A percentile compares a stretch with the other conserved stretches of the same genome.
These are phyloP conservation scores for Drosophila pseudotakahashii DNA, from an alignment of 2,888 invertebrate genomes.

Conservation along the genomic window DNA sequence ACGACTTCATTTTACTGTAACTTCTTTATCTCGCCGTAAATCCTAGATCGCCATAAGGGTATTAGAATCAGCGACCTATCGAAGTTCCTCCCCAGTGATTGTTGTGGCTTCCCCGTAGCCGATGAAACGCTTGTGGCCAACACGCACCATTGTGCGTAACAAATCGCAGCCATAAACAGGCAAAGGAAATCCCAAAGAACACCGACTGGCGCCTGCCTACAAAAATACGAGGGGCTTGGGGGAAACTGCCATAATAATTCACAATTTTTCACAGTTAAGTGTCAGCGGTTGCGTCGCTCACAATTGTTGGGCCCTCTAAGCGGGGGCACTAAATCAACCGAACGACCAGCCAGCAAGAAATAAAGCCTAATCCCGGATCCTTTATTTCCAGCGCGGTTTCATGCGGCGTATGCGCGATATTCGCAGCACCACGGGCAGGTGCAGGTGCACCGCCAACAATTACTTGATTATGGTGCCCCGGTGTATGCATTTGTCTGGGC, in stretches of 20 bases:
- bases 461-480: slow-evolving; percentile 67
- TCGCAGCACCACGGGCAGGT: slow-evolving; percentile 35
- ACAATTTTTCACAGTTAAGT: slow-evolving; percentile 80
- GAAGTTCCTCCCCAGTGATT: slow-evolving; percentile 1
- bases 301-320: slow-evolving; percentile 69
- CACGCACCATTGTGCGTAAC: slow-evolving; percentile 76
- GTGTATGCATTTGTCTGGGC: slow-evolving; percentile 50
- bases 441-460: slow-evolving; percentile 55
- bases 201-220: slow-evolving; percentile 38
- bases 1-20: no score
- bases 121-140: slow-evolving; percentile 60
- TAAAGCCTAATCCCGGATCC: slow-evolving; percentile 37
- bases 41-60: slow-evolving; percentile 13
- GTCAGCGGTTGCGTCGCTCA: slow-evolving; percentile 70
- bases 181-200: slow-evolving; percentile 47
- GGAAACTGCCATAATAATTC: slow-evolving; percentile 75
- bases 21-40: slow-evolving; percentile 9
- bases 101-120: slow-evolving; percentile 26
- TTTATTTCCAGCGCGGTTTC: slow-evolving; percentile 15
- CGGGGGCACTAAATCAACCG: slow-evolving; percentile 74
- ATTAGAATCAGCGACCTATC: slow-evolving; percentile 16
- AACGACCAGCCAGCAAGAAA: slow-evolving; percentile 37
- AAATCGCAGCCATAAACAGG: slow-evolving; percentile 75
- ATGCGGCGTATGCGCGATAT: slow-evolving; percentile 64
- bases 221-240: background rate